Conservation (phyloP, 1,140 invertebrate species). For the Bombus confusus region DNA sequence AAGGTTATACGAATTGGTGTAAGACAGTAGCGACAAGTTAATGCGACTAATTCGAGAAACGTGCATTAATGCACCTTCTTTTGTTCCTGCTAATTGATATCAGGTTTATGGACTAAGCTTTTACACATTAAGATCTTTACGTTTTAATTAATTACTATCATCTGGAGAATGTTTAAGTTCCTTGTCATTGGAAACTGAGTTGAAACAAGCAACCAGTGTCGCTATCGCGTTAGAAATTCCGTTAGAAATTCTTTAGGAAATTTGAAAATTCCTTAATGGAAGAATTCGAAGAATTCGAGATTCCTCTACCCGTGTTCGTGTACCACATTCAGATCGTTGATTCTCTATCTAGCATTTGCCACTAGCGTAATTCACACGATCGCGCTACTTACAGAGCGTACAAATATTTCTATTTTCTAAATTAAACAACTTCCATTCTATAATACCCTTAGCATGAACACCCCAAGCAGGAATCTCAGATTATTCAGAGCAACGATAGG, state of each 20-base stretch:
- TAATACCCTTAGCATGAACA: slow-evolving; percentile 23
- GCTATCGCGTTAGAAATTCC: no score
- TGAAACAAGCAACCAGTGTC: no score
- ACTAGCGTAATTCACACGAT: not conserved
- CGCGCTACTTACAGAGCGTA: not conserved
- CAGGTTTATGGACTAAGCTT: not conserved
- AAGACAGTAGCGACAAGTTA: no score
- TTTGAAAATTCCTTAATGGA: not conserved
- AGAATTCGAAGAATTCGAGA: not conserved
- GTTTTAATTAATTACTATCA: not conserved
- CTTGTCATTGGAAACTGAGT: no score
- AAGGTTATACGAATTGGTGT: no score
- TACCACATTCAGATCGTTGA: not conserved
- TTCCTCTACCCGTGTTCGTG: not conserved
- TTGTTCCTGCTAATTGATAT: no score
- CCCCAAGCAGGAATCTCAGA: slow-evolving; percentile 39
- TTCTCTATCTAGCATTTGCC: no score
- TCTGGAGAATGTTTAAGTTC: not conserved
- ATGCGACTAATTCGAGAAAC: no score
- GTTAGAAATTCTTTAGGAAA: not conserved
- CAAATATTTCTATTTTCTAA: not conserved
- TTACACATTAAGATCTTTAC: not conserved
- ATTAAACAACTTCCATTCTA: not conserved
- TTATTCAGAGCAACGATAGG: not conserved
- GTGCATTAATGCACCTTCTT: no score